These are phyloP conservation scores for Oegoconia quadripuncta DNA, from an alignment of 2,888 invertebrate species.

Conservation along the genomic window DNA sequence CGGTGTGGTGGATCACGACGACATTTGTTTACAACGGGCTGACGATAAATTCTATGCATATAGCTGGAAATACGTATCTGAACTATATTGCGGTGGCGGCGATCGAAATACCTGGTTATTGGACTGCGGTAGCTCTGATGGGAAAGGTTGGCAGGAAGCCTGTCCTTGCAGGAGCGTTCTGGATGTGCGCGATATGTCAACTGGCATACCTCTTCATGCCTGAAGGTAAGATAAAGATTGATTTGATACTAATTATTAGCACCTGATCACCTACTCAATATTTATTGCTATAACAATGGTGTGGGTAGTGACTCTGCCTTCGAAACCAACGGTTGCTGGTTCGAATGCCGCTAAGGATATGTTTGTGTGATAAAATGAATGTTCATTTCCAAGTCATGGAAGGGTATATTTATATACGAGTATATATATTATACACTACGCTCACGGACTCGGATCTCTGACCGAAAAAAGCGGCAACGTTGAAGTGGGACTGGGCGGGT, in stretches of 20 bases:
- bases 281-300: too few species aligned
- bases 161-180: constrained; percentile 75
- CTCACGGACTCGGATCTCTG: too few species aligned
- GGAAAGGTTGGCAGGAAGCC: constrained; percentile 78
- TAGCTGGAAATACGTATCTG: constrained; percentile 81
- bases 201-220: constrained; percentile 77
- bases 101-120: constrained; percentile 84
- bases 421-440: too few species aligned
- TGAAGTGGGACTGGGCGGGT: too few species aligned
- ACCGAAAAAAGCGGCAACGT: too few species aligned
- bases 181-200: constrained; percentile 79
- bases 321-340: too few species aligned
- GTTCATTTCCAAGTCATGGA: too few species aligned
- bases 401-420: too few species aligned
- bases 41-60: constrained; percentile 81
- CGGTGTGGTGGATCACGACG: constrained; percentile 82
- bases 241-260: constrained; percentile 11
- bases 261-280: too few species aligned
- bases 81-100: constrained; percentile 81
- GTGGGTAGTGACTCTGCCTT: too few species aligned
- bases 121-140: constrained; percentile 78
- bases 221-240: constrained; percentile 42
- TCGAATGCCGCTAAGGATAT: too few species aligned
- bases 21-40: constrained; percentile 84
- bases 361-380: too few species aligned